Conservation (phyloP, 2,888 invertebrate species). For the Archips xylosteana region DNA sequence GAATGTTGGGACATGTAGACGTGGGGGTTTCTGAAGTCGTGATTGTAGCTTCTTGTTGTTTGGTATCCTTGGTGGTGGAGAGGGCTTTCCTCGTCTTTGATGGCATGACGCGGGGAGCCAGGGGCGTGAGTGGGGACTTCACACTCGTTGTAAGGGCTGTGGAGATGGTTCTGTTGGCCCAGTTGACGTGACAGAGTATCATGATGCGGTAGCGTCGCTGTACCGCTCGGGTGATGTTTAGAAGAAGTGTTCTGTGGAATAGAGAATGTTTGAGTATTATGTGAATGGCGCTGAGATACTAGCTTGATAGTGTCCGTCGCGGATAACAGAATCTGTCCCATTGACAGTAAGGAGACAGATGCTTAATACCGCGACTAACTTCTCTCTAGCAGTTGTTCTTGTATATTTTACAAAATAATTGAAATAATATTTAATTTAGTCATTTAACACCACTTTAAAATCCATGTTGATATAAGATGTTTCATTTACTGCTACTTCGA, state of each 20-base stretch:
- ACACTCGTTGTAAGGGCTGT: slow-evolving; percentile 84
- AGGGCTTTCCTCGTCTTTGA: slow-evolving; percentile 77
- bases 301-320: background rate
- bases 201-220: slow-evolving; percentile 88
- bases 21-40: slow-evolving; percentile 79
- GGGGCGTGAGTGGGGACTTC: slow-evolving; percentile 73
- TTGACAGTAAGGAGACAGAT: background rate
- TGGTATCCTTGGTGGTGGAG: slow-evolving; percentile 79
- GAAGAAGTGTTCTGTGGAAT: slow-evolving; percentile 93
- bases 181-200: slow-evolving; percentile 83
- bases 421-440: too few species aligned
- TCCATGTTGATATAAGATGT: background rate
- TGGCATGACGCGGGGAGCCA: slow-evolving; percentile 76
- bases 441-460: background rate
- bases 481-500: background rate
- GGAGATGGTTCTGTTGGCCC: slow-evolving; percentile 80
- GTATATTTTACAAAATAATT: too few species aligned
- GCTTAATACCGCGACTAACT: background rate
- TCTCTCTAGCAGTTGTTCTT: background rate
- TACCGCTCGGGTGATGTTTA: slow-evolving; percentile 90
- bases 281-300: background rate
- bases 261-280: background rate
- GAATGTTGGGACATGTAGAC: slow-evolving; percentile 81
- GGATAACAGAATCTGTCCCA: background rate
- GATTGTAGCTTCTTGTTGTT: slow-evolving; percentile 79